phyloP scores from a whole-genome alignment of 2,797 vertebrate species.

The Ateles fusciceps region DNA sequence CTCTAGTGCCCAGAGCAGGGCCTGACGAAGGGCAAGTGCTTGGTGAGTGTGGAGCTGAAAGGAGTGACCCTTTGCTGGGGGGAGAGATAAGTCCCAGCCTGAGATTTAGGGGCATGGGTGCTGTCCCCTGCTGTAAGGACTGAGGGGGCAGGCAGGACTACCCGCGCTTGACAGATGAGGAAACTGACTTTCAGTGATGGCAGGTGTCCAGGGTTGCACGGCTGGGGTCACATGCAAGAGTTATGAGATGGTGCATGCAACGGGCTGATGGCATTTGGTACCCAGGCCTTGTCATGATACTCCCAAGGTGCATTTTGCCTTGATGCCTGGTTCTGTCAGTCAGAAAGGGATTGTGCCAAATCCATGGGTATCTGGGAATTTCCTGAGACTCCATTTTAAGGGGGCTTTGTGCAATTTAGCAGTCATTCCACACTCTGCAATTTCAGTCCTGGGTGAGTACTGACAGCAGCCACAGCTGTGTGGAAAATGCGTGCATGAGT shows the following conservation, averaged over 20 bases:
- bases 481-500: accelerated
- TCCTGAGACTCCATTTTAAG: neutral
- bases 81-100: neutral
- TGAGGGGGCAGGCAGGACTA: neutral
- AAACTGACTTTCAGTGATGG: neutral
- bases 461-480: neutral
- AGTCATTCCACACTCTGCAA: too few relatives aligned
- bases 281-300: neutral
- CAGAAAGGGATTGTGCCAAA: neutral
- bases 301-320: neutral
- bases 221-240: neutral
- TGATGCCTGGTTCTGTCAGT: neutral
- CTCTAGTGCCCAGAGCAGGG: neutral
- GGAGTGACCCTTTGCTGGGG: neutral
- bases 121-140: neutral
- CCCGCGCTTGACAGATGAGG: neutral
- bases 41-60: too few relatives aligned
- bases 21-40: neutral
- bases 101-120: neutral
- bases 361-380: neutral
- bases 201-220: accelerated
- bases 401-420: too few relatives aligned
- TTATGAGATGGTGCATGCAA: accelerated
- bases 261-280: neutral
- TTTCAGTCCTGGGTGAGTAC: neutral